These are phyloP conservation scores for Acyrthosiphon pisum DNA, from an alignment of 1,140 invertebrate species.

Conservation along the genomic window DNA sequence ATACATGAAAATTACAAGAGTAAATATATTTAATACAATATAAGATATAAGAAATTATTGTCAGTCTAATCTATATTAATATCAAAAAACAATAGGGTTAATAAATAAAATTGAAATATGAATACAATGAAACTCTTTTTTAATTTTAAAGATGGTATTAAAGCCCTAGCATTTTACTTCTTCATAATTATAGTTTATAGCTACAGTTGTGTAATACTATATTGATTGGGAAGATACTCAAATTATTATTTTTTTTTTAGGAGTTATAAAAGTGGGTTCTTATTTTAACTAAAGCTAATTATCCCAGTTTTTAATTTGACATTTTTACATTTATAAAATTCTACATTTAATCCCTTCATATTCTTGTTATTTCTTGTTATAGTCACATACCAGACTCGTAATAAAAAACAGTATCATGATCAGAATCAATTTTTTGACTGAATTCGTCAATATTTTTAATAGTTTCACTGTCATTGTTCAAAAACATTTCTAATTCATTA, in stretches of 20 bases:
- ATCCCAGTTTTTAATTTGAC: neutral
- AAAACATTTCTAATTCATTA: constrained; percentile 49
- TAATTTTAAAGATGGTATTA: neutral
- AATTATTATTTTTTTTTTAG: neutral
- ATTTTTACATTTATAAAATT: neutral
- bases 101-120: neutral
- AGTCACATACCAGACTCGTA: constrained; percentile 20
- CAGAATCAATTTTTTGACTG: constrained; percentile 41
- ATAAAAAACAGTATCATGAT: constrained; percentile 37
- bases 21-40: neutral
- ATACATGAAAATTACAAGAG: neutral
- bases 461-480: neutral
- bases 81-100: neutral
- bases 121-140: neutral
- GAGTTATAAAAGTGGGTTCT: neutral
- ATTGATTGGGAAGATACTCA: neutral
- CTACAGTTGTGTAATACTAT: neutral
- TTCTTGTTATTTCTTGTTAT: neutral
- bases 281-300: neutral
- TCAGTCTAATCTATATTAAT: neutral
- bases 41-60: neutral
- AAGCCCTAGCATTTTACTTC: neutral
- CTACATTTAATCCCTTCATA: neutral
- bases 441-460: neutral
- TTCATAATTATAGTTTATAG: neutral